A percentile compares a stretch with the other conserved stretches of the same genome.
phyloP scores from a whole-genome alignment of 1,140 invertebrate genomes.

The Gerris buenoi region DNA sequence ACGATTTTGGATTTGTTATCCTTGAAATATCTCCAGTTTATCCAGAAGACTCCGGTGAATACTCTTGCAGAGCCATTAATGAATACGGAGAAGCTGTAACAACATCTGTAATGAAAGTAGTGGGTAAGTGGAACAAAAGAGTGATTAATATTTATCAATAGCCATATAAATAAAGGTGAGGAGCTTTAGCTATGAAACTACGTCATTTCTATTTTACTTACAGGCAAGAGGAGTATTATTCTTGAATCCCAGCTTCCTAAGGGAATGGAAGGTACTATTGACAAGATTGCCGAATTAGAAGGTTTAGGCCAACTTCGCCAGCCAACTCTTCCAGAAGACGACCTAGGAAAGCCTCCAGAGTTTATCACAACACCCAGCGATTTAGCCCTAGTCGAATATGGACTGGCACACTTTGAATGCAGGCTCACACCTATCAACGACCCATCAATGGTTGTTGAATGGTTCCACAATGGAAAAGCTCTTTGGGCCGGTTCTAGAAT shows the following conservation, averaged over 20 bases:
- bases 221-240: conserved; percentile 72
- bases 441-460: conserved; percentile 83
- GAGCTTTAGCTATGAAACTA: too few relatives aligned
- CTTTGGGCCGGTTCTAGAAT: conserved; percentile 71
- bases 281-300: conserved; percentile 85
- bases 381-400: conserved; percentile 70
- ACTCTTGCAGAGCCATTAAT: conserved; percentile 76
- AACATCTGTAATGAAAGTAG: conserved; percentile 76
- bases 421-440: conserved; percentile 78
- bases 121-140: conserved; percentile 38
- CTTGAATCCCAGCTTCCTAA: conserved; percentile 80
- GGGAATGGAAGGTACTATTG: conserved; percentile 82
- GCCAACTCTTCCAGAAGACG: conserved; percentile 51
- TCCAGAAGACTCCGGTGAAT: conserved; percentile 85
- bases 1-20: conserved; percentile 89
- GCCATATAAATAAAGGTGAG: too few relatives aligned
- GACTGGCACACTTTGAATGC: conserved; percentile 83
- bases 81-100: conserved; percentile 88
- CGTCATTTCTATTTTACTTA: too few relatives aligned
- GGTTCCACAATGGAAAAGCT: conserved; percentile 90
- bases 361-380: conserved; percentile 79
- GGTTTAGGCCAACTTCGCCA: conserved; percentile 52
- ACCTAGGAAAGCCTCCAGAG: conserved; percentile 76
- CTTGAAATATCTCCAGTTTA: conserved; percentile 89
- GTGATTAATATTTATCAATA: too few relatives aligned